These are phyloP conservation scores for Laupala kohalensis DNA, from an alignment of 1,140 invertebrate species.

Conservation along the genomic window DNA sequence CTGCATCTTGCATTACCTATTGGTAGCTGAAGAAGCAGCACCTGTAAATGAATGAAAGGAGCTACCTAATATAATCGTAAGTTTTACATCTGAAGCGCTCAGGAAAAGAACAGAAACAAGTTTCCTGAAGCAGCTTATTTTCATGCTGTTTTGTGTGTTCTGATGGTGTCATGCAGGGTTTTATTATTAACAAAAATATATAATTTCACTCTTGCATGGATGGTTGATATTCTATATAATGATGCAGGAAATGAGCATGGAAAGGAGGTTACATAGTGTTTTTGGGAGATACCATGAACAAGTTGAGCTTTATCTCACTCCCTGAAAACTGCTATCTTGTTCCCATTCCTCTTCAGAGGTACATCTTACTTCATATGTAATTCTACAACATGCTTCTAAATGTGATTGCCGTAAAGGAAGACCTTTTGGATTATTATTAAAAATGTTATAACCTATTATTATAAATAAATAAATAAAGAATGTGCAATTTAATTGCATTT, in stretches of 20 bases:
- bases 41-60: neutral
- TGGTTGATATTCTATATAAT: neutral
- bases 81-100: neutral
- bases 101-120: neutral
- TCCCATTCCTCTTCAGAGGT: slow-evolving; percentile 1
- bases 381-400: slow-evolving; percentile 2
- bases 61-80: neutral
- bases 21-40: neutral
- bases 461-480: slow-evolving; percentile 4
- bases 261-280: neutral
- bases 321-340: neutral
- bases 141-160: neutral
- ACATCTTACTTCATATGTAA: slow-evolving; percentile 5
- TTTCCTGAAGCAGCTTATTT: neutral
- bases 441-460: slow-evolving; percentile 7
- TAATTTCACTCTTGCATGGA: neutral
- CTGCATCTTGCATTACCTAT: neutral
- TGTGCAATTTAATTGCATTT: slow-evolving; percentile 11
- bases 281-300: neutral
- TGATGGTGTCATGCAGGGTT: neutral
- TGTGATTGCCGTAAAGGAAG: neutral
- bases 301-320: neutral
- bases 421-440: slow-evolving; percentile 8
- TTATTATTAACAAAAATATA: neutral
- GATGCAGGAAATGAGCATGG: neutral